Conservation (phyloP, 2,888 invertebrate species). For the Ectobius pallidus region DNA sequence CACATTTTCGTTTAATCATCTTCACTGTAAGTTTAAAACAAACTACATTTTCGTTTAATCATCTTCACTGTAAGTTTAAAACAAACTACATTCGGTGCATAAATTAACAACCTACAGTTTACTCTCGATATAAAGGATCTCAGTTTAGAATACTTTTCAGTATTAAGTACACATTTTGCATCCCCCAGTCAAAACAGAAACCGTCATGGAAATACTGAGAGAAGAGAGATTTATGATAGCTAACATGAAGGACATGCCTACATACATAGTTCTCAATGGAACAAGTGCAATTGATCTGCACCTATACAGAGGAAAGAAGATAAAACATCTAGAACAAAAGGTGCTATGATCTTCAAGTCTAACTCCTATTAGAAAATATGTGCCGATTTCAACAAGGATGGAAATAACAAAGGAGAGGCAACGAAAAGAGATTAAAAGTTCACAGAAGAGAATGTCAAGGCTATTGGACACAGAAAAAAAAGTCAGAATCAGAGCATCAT, state of each 20-base stretch:
- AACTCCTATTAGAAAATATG: background rate
- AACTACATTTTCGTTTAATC: no score
- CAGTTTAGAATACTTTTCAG: no score
- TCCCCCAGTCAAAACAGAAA: conserved; percentile 2
- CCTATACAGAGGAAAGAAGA: background rate
- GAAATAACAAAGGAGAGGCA: background rate
- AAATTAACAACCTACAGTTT: no score
- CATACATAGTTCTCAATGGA: background rate
- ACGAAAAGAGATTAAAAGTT: background rate
- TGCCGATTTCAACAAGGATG: background rate
- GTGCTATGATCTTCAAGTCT: background rate
- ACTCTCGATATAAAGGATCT: no score
- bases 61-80: no score
- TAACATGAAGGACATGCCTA: background rate
- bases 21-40: no score
- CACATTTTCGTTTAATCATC: no score
- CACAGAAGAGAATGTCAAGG: background rate
- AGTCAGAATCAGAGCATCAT: background rate
- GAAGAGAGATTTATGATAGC: background rate
- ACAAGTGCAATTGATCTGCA: background rate
- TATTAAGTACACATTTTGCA: no score
- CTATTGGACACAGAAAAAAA: background rate
- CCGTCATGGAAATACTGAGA: background rate
- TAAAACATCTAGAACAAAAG: background rate
- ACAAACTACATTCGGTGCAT: no score